Base-by-base conservation (phyloP, 2,888 invertebrate species). In the Perdita meconis region DNA sequence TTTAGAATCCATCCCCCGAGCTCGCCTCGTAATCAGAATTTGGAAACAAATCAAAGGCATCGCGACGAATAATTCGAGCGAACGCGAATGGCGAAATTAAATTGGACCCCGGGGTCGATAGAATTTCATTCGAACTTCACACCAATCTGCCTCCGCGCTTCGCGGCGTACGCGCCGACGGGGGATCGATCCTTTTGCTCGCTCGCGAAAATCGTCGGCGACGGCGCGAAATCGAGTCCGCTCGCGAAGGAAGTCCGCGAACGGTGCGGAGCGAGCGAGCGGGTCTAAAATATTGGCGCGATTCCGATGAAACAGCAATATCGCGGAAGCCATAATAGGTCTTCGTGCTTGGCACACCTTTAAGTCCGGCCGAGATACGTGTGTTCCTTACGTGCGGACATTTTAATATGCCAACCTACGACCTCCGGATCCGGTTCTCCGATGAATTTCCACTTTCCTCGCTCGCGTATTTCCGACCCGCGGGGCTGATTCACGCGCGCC, bases 301-400 rank as follows among this genome's bases (percentile, higher is more conserved):
- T 90, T 90, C 86, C 88, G 88, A 90, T 90, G 90, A 89, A 88
- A 88, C 89, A 89, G 90, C 90, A 89, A 89, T 90, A 89, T 88
- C 87, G 81, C 84, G 72, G 91, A 91, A 90, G 90, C 90, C 91
- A 87, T 89, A 91, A 89, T 87, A 89, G 86, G 87, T 85, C 87
- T 86, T 85, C 86, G 86, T 86, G 87, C 87, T 87, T 79, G 87
- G 86, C 87, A 89, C 88, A 89, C 88, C 88, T 88, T 91, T 87
- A 89, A 89, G 88, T 89, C 86, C 85, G 85, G 81, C 85, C 83
- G 83, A 85, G 71, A 70, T 68, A 67, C 74, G 66, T 77, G 78
- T 74, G 77, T 80, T 78, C 84, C 78, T 83, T 84, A 80, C 57
- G 71, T 55, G 71, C 76, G 56, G 73, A 66, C 72, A 61, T 82